Conservation (phyloP, 2,797 vertebrate genomes). For the Coregonus suidteri region DNA sequence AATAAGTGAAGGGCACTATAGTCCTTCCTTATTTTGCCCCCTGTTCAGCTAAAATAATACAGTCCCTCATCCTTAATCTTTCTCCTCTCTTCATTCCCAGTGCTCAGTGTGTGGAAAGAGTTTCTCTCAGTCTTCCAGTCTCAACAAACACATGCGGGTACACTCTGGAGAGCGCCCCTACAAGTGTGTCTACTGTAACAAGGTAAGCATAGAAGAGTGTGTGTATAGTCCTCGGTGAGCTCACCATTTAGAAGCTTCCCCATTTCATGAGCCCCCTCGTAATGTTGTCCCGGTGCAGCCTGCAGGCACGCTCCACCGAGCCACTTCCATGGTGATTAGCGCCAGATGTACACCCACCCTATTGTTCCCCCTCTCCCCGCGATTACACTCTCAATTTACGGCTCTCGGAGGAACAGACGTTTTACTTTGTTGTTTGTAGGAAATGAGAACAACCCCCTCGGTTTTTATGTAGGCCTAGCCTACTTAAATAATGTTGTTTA, state of each 20-base stretch:
- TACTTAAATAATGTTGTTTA: constrained; percentile 33
- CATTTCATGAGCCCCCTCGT: constrained; percentile 44
- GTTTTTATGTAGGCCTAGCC: constrained; percentile 16
- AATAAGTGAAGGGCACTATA: too few species aligned
- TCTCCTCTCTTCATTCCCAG: constrained; percentile 58
- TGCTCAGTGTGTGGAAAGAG: constrained; percentile 94
- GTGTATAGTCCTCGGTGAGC: background rate
- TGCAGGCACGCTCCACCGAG: constrained; percentile 53
- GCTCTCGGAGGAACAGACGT: constrained; percentile 48
- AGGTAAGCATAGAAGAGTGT: constrained; percentile 75
- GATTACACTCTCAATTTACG: constrained; percentile 62
- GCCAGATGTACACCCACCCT: constrained; percentile 70
- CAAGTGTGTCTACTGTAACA: constrained; percentile 98
- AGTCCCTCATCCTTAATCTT: too few species aligned
- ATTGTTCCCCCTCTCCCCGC: constrained; percentile 49
- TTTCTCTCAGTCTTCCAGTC: constrained; percentile 96
- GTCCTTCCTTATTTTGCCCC: too few species aligned
- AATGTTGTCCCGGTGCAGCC: constrained; percentile 16
- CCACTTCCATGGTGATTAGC: constrained; percentile 72
- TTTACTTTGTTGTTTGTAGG: constrained; percentile 30
- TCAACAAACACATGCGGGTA: constrained; percentile 97
- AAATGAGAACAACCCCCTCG: constrained; percentile 6
- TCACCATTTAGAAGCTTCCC: constrained; percentile 24
- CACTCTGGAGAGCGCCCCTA: constrained; percentile 96
- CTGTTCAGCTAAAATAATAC: too few species aligned